phyloP scores from a whole-genome alignment of 2,888 invertebrate genomes.

The Exephanes ischioxanthus region DNA sequence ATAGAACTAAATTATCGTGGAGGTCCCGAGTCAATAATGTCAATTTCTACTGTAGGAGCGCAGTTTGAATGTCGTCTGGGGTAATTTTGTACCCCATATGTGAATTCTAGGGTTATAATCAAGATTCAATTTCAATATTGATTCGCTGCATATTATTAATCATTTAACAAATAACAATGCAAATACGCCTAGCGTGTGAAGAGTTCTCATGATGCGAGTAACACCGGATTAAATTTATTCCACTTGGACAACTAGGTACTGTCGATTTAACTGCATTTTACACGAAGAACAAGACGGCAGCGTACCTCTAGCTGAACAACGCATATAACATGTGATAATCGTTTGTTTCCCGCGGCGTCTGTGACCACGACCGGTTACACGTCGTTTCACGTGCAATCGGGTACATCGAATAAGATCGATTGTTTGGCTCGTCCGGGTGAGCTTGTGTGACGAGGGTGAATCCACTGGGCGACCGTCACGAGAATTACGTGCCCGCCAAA shows the following conservation, averaged over 20 bases:
- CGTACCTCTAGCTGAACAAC: neutral
- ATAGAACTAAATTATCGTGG: no score
- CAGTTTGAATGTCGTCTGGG: no score
- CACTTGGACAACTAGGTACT: neutral
- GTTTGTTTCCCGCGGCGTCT: conserved; percentile 8
- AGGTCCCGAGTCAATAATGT: no score
- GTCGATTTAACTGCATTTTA: neutral
- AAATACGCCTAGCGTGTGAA: neutral
- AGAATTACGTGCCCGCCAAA: conserved; percentile 23
- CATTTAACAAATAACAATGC: neutral
- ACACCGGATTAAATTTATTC: neutral
- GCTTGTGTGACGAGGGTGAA: conserved; percentile 46
- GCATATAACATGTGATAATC: conserved; percentile 2
- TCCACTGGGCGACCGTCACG: conserved; percentile 25
- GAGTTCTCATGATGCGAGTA: no score
- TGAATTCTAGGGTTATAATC: neutral
- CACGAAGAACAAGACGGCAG: neutral
- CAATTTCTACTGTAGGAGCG: no score
- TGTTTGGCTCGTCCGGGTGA: conserved; percentile 19
- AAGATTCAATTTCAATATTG: neutral
- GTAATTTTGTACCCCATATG: no score
- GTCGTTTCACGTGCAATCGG: conserved; percentile 36
- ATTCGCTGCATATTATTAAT: neutral
- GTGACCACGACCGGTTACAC: conserved; percentile 19
- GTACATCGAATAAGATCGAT: conserved; percentile 33